Conservation (phyloP, 1,140 invertebrate species). For the Brachionus plicatilis region DNA sequence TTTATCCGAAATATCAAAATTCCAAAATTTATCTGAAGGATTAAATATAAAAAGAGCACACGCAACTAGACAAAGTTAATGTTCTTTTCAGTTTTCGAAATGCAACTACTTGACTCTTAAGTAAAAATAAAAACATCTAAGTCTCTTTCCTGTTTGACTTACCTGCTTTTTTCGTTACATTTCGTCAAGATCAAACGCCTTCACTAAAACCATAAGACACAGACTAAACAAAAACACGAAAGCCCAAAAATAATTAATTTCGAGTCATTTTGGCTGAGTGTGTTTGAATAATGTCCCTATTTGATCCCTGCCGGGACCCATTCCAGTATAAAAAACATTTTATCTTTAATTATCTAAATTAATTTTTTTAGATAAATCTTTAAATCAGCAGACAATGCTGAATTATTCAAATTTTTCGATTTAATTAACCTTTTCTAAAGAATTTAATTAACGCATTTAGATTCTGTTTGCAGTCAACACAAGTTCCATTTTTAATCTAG, state of each 20-base stretch:
- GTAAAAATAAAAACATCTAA: slow-evolving; percentile 17
- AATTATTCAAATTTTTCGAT: background rate
- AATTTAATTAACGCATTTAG: slow-evolving; percentile 37
- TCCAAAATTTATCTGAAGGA: slow-evolving; percentile 30
- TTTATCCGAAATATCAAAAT: background rate
- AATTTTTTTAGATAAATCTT: background rate
- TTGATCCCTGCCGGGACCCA: background rate
- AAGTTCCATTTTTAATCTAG: slow-evolving; percentile 28
- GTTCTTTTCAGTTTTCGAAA: slow-evolving; percentile 34
- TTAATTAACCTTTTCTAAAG: slow-evolving; percentile 33
- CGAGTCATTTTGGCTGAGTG: background rate
- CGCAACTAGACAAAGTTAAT: background rate
- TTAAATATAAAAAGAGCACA: slow-evolving; percentile 27
- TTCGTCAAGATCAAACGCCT: background rate
- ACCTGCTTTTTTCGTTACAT: slow-evolving; percentile 7
- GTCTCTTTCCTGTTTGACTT: slow-evolving; percentile 25
- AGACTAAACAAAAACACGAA: slow-evolving; percentile 13
- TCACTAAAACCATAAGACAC: slow-evolving; percentile 1
- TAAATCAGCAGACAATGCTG: background rate
- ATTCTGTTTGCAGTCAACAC: background rate
- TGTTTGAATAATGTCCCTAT: background rate
- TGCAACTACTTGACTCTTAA: slow-evolving; percentile 32
- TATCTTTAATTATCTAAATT: background rate
- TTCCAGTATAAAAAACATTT: background rate
- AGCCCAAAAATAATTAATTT: background rate